phyloP scores from a whole-genome alignment of 2,888 invertebrate species.

The Hydrotaea diabolus region DNA sequence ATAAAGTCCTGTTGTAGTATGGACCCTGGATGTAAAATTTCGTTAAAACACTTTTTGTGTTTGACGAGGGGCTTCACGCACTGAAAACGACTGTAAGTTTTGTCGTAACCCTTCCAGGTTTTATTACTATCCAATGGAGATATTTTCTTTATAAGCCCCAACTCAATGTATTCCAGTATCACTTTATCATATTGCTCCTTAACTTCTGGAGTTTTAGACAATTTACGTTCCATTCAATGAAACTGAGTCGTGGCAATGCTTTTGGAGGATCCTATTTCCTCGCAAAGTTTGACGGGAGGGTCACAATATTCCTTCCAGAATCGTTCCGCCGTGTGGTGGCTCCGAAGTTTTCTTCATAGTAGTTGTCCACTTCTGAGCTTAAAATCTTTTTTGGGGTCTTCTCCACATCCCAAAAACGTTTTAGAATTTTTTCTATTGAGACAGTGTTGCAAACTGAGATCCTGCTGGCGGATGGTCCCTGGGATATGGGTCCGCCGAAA shows the following conservation, averaged over 20 bases:
- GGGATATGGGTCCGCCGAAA: background rate
- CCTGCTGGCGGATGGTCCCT: background rate
- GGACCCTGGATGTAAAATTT: background rate
- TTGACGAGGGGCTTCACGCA: conserved; percentile 1
- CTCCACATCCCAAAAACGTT: conserved; percentile 1
- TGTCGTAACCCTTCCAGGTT: too few relatives aligned
- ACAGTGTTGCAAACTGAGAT: background rate
- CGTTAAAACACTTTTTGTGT: background rate
- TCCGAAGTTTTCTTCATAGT: conserved; percentile 13
- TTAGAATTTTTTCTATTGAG: background rate
- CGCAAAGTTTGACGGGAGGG: background rate
- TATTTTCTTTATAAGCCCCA: background rate
- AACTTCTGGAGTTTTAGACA: background rate
- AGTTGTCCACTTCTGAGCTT: conserved; percentile 7
- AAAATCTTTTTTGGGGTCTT: conserved; percentile 7
- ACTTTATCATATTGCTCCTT: background rate
- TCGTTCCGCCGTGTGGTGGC: background rate
- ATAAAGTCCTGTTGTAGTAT: background rate
- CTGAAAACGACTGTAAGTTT: too few relatives aligned
- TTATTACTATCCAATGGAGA: background rate
- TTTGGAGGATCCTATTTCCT: background rate
- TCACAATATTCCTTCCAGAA: background rate
- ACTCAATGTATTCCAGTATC: background rate
- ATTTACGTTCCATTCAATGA: background rate
- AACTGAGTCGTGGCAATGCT: conserved; percentile 8